These are phyloP conservation scores for Baryphthengus martii DNA, from an alignment of 2,113 vertebrate genomes.

Conservation along the genomic window DNA sequence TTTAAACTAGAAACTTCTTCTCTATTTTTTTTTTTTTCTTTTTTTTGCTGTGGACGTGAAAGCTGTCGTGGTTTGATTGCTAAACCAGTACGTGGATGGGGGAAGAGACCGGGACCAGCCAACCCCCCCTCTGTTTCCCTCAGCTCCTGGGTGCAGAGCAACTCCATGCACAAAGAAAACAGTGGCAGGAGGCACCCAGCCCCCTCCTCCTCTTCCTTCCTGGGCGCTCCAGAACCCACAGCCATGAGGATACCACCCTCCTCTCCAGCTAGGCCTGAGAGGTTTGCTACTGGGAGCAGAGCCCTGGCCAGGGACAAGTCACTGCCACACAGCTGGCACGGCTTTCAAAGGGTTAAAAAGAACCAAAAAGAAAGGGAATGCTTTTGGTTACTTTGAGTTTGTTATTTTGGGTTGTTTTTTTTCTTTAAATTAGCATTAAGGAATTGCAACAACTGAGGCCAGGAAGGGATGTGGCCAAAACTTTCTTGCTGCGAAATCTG, in stretches of 20 bases:
- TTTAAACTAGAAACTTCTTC: not conserved
- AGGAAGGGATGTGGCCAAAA: not conserved
- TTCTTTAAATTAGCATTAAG: not conserved
- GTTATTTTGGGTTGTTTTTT: not conserved
- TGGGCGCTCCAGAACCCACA: not conserved
- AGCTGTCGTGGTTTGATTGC: not conserved
- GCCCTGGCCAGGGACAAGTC: fast-evolving
- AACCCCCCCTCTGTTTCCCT: not conserved
- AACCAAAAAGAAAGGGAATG: too few relatives aligned
- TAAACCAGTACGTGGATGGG: not conserved
- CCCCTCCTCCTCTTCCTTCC: not conserved
- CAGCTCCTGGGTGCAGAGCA: not conserved
- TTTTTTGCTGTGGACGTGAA: not conserved
- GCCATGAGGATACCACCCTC: not conserved
- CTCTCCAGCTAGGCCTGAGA: fast-evolving
- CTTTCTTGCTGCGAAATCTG: fast-evolving
- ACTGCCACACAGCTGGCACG: fast-evolving
- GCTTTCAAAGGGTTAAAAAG: not conserved
- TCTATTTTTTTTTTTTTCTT: too few relatives aligned
- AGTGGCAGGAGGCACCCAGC: not conserved
- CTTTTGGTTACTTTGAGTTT: not conserved
- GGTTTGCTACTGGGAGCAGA: not conserved
- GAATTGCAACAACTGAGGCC: not conserved
- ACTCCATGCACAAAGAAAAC: not conserved
- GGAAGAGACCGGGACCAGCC: not conserved